Evolutionary conservation across 2,888 invertebrate species (phyloP).

Genomic region (Philonicus albiceps): DNA sequence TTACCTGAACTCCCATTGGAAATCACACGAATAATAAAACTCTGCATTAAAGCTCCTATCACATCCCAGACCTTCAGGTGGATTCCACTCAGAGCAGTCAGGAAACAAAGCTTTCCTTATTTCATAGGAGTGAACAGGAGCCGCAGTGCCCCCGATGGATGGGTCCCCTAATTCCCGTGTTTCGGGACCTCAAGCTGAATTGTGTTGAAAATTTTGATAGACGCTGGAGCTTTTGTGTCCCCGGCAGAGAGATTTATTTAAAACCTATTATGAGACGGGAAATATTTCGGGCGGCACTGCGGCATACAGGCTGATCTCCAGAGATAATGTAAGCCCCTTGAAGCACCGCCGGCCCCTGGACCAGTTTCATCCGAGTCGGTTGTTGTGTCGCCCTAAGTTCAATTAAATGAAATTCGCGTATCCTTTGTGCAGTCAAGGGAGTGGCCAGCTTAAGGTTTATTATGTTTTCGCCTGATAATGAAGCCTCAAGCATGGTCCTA

Average conservation of each 20-base stretch:
- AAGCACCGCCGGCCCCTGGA: neutral
- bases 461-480: neutral
- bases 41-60: neutral
- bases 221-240: neutral
- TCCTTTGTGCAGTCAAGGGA: neutral
- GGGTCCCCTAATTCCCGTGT: neutral
- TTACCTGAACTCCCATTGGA: slow-evolving; percentile 5
- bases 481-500: no score
- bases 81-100: neutral
- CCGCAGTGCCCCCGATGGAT: neutral
- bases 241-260: neutral
- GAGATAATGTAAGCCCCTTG: neutral
- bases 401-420: slow-evolving; percentile 6
- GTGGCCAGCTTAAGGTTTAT: neutral
- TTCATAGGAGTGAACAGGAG: neutral
- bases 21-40: neutral
- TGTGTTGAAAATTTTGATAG: slow-evolving; percentile 27
- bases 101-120: neutral
- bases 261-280: neutral
- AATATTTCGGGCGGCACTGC: neutral
- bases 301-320: neutral
- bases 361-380: neutral
- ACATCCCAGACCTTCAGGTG: neutral
- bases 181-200: neutral
- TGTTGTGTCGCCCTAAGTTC: neutral